Evolutionary conservation across 2,113 vertebrate species (phyloP).

Genomic region (Paraplagusia blochii): DNA sequence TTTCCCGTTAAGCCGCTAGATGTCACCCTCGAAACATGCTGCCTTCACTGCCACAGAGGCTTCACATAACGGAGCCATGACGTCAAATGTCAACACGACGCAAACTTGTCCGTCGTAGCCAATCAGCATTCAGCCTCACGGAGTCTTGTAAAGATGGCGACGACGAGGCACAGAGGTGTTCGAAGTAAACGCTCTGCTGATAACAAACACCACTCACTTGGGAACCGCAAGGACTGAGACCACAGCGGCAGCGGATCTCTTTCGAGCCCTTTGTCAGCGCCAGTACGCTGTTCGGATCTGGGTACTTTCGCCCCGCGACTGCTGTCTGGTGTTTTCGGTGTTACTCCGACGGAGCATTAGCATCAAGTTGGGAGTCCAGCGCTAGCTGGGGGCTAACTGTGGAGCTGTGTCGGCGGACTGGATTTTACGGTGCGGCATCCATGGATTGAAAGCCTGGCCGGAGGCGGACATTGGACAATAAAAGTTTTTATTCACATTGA

Average conservation of each 20-base stretch:
- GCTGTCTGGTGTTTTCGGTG: conserved; percentile 35
- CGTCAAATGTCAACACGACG: conserved; percentile 67
- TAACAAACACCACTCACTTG: conserved; percentile 37
- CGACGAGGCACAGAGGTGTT: conserved; percentile 42
- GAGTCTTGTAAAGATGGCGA: conserved; percentile 77
- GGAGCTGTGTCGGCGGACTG: conserved; percentile 41
- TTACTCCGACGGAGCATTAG: conserved; percentile 47
- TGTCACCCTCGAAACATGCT: conserved; percentile 25
- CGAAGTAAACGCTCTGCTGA: conserved; percentile 38
- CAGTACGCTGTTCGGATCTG: background rate
- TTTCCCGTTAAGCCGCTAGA: conserved; percentile 21
- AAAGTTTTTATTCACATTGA: background rate
- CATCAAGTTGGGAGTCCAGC: conserved; percentile 51
- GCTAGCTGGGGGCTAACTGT: conserved; percentile 57
- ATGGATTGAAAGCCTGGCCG: conserved; percentile 17
- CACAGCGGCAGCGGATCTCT: conserved; percentile 8
- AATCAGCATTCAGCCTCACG: conserved; percentile 58
- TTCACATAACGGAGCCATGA: conserved; percentile 35
- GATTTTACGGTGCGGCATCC: conserved; percentile 13
- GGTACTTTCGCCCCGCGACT: background rate
- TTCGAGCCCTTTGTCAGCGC: background rate
- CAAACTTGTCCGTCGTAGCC: conserved; percentile 37
- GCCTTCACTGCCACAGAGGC: background rate
- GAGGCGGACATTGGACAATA: background rate
- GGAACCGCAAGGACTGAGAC: conserved; percentile 25